A percentile compares a stretch with the other conserved stretches of the same genome.
Evolutionary conservation across 2,113 vertebrate genomes (phyloP).

Genomic region (western clawed frog (Xenopus tropicalis)): DNA sequence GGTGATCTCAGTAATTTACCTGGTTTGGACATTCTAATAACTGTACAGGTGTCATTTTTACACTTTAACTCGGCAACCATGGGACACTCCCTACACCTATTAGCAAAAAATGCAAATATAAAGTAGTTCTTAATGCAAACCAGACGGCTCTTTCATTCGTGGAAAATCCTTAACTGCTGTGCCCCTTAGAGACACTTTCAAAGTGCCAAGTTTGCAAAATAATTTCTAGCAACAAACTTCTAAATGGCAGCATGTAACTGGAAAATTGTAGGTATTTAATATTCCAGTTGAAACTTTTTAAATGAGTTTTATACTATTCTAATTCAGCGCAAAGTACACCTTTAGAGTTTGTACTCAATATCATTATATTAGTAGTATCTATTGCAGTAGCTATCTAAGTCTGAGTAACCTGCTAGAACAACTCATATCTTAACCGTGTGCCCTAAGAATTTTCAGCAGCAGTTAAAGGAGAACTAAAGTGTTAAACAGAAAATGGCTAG

Average conservation of each 20-base stretch:
- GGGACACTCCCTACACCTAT: slow-evolving; percentile 26
- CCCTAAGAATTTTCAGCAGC: no score
- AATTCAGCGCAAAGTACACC: no score
- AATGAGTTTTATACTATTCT: no score
- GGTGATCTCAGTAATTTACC: slow-evolving; percentile 39
- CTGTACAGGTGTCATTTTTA: slow-evolving; percentile 43
- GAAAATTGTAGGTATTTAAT: slow-evolving; percentile 2
- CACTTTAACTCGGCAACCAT: slow-evolving; percentile 36
- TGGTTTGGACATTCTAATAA: slow-evolving; percentile 43
- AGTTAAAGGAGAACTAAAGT: no score
- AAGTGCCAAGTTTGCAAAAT: slow-evolving; percentile 41
- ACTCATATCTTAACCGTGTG: no score
- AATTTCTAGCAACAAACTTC: slow-evolving; percentile 30
- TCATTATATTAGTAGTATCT: no score
- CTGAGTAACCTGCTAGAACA: no score
- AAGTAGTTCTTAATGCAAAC: slow-evolving; percentile 43
- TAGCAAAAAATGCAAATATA: slow-evolving; percentile 45
- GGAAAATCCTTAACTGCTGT: slow-evolving; percentile 37
- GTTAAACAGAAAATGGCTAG: no score
- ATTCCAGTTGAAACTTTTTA: no score
- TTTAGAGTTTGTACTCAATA: no score
- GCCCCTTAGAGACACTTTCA: slow-evolving; percentile 32
- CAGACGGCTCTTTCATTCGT: slow-evolving; percentile 21
- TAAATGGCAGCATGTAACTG: slow-evolving; percentile 19
- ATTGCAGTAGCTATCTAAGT: no score